These are phyloP conservation scores for Tineola bisselliella DNA, from an alignment of 2,888 invertebrate genomes.

Conservation along the genomic window DNA sequence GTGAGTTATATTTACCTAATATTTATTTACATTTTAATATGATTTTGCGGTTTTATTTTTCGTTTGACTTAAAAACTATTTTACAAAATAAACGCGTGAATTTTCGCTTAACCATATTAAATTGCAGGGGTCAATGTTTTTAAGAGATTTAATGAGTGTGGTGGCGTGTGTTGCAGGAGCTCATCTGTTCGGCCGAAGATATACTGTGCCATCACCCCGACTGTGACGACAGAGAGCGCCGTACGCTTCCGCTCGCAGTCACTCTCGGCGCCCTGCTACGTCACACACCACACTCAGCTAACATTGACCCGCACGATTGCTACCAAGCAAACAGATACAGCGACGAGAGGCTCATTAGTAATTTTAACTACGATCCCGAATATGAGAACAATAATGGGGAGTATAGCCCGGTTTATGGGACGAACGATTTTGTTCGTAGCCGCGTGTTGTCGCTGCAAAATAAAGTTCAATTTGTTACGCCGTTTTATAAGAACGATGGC, in stretches of 20 bases:
- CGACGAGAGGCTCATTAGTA: constrained; percentile 46
- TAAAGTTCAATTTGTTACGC: constrained; percentile 53
- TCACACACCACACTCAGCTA: constrained; percentile 48
- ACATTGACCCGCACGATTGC: constrained; percentile 21
- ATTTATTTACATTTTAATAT: constrained; percentile 12
- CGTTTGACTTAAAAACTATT: no score
- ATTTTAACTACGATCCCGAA: constrained; percentile 48
- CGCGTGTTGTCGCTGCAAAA: constrained; percentile 54
- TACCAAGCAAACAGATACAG: constrained; percentile 26
- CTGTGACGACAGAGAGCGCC: constrained; percentile 24
- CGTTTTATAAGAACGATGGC: constrained; percentile 44
- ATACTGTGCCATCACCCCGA: constrained; percentile 52
- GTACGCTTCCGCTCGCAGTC: constrained; percentile 39
- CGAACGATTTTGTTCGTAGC: constrained; percentile 42
- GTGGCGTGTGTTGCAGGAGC: constrained; percentile 75
- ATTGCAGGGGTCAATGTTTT: constrained; percentile 30
- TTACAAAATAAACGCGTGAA: not conserved
- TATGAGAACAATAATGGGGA: constrained; percentile 44
- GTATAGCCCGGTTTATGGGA: constrained; percentile 39
- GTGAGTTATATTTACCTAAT: constrained; percentile 63
- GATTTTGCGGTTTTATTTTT: constrained; percentile 13
- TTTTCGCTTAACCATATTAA: not conserved
- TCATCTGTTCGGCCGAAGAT: constrained; percentile 72
- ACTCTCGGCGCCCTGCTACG: constrained; percentile 40
- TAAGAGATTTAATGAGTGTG: constrained; percentile 32